Base-by-base conservation (phyloP, 2,113 vertebrate genomes). In the Petroica traversi region DNA sequence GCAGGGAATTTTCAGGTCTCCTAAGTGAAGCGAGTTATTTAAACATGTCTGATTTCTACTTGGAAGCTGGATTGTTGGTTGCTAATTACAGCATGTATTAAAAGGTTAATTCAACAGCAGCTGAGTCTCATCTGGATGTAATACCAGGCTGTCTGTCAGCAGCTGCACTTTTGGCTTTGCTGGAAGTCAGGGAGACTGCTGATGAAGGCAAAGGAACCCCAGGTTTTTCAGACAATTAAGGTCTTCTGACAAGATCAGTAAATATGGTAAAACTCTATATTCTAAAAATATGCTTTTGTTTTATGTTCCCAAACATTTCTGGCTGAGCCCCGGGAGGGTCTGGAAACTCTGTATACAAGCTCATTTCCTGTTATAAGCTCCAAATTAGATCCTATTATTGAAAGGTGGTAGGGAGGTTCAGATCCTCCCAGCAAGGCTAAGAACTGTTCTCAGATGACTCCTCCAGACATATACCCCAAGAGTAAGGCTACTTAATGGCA, bases 241-340 rank as follows among this genome's bases (percentile, higher is more conserved):
- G 67, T 62, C 85, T 88, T 73, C 80, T 85, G 91, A 95, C 91
- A 89, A 87, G 73, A 92, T 94, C 74, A 85, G 96, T 92, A 91
- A 93, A 94, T 94, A 69, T 10, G 57, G 51, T 88, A 78, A 96
- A 97, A 94, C 71, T 75, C 54, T 82, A 91, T 82, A 92, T 78
- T 76, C 74, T 73, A 85, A 93, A 96, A 94, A 89, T 85, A 91
- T 66, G 87, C 89, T 88, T 96, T 95, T 91, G 91, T 92, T 97
- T 95, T 91, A 82, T 85, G 81, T 94, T 94, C 87, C 86, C 83
- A 93, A 84, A 91, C 86, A 85, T 77, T 87, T 81, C 82, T 94
- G 86, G 85, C 76, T 3, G 45, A 85, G 73, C 54, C 57, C 38
- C 0, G 8, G 77, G 84, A 91, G 84, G 84, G 45, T 68, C 11